These are phyloP conservation scores for Agrotis segetum DNA, from an alignment of 2,888 invertebrate species.

Conservation along the genomic window DNA sequence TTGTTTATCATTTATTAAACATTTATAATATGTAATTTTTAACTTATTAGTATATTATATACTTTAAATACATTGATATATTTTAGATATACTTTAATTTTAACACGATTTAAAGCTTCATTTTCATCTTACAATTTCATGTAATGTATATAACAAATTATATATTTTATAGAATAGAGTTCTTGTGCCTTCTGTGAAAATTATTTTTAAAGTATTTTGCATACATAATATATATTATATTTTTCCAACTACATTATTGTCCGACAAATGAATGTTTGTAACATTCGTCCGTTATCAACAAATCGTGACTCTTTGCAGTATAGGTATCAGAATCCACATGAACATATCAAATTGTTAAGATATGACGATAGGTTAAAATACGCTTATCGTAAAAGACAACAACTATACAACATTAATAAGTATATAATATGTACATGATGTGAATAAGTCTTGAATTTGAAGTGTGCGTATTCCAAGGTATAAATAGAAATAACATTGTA, in stretches of 20 bases:
- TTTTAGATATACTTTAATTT: constrained; percentile 73
- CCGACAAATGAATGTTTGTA: constrained; percentile 82
- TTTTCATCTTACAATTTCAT: constrained; percentile 84
- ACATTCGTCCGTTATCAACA: constrained; percentile 75
- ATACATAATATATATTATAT: constrained; percentile 44
- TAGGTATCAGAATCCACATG: constrained; percentile 45
- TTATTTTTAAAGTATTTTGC: constrained; percentile 48
- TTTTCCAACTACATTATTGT: constrained; percentile 87
- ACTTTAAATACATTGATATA: constrained; percentile 64
- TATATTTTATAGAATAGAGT: constrained; percentile 52
- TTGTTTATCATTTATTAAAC: constrained; percentile 46
- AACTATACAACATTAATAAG: constrained; percentile 82
- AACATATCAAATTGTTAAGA: constrained; percentile 55
- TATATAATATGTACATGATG: constrained; percentile 81
- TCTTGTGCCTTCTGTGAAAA: constrained; percentile 62
- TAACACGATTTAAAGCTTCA: constrained; percentile 89
- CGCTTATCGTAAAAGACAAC: constrained; percentile 78
- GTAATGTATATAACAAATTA: constrained; percentile 70
- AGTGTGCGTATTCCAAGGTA: constrained; percentile 81
- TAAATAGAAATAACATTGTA: constrained; percentile 71
- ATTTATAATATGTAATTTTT: constrained; percentile 50
- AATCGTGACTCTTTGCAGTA: constrained; percentile 58
- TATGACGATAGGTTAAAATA: constrained; percentile 65
- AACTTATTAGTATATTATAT: constrained; percentile 61
- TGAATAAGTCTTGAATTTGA: constrained; percentile 87